Evolutionary conservation across 2,888 invertebrate species (phyloP), one percentile per base, ranked within the genome.

Genomic region (Synanthedon vespiformis): DNA sequence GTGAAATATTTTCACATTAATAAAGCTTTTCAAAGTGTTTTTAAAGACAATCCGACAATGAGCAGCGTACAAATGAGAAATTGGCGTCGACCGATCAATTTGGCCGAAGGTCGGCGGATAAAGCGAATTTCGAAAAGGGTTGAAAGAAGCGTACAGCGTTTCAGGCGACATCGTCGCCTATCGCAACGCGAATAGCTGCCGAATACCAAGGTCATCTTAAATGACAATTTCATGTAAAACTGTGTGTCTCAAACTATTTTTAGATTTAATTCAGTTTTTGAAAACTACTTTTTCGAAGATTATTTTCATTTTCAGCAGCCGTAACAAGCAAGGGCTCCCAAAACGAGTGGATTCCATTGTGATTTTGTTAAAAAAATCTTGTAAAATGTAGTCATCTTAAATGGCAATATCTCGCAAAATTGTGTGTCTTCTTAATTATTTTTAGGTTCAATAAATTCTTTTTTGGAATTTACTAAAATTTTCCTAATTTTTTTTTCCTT

Each of bases 181-280:
- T 67, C 67, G 67, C 57, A 63, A 70, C 60, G 63, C 67, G 67
- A 73, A 66, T 70, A 67, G 68, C 67, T 68, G 69, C 70, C 71
- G 66, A 61, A 62, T 53, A 56, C 63, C 74, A 78, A 78, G 77
- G 77, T 55, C 68, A 62, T 59, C 71, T 72, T 70, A 71, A 74
- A 74, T 70, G 66, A 70, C 67, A 58, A 61, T 67, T 64, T 27
- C 27, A 27, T 27, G 27, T 27, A 27, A 27, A 27, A 27, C 6
- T 27, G 27, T 27, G 27, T 27, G 27, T 27, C 27, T 27, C 8
- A 27, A 57, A 59, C 69, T 70, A 72, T 72, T 72, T 65, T 65
- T 53, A 61, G 61, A 14, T 14, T 53, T 49, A 47, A 50, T 52
- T 49, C 27, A 8, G 6, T 27, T 27, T 27, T 27, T 27, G 8